phyloP scores from a whole-genome alignment of 2,797 vertebrate genomes.

The Malacoctenus gilli region DNA sequence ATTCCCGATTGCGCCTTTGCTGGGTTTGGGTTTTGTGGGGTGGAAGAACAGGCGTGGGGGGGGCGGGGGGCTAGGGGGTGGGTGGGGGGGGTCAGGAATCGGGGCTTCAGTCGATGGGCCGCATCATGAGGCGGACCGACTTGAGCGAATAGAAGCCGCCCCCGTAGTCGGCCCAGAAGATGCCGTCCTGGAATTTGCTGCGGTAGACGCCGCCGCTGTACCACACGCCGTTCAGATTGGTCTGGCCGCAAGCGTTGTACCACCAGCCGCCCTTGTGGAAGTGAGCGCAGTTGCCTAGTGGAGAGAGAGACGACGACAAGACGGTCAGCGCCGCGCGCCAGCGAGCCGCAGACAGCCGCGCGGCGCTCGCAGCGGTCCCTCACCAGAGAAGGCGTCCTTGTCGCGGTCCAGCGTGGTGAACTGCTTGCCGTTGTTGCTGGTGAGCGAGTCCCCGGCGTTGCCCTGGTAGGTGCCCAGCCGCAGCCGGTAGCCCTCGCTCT shows the following conservation, averaged over 20 bases:
- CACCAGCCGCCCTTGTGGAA: conserved; percentile 98
- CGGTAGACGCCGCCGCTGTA: conserved; percentile 94
- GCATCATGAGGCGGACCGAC: conserved; percentile 93
- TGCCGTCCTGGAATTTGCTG: conserved; percentile 96
- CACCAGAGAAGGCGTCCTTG: conserved; percentile 93
- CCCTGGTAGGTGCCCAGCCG: conserved; percentile 96
- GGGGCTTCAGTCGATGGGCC: conserved; percentile 89
- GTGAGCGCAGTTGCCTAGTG: conserved; percentile 93
- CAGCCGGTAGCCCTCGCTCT: conserved; percentile 91
- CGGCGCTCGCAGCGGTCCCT: not conserved
- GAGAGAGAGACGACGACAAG: too few species aligned
- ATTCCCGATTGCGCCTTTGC: conserved; percentile 33
- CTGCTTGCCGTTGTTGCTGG: conserved; percentile 95
- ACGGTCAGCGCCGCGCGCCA: too few species aligned
- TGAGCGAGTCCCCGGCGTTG: conserved; percentile 95
- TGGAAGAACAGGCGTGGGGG: conserved; percentile 29
- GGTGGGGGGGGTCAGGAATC: conserved; percentile 2
- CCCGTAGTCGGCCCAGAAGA: conserved; percentile 98
- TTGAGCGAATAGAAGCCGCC: conserved; percentile 97
- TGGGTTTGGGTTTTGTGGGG: conserved; percentile 53
- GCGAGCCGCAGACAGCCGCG: too few species aligned
- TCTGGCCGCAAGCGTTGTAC: conserved; percentile 96
- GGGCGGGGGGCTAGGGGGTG: conserved; percentile 17
- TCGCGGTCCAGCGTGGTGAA: conserved; percentile 98
- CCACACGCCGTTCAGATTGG: conserved; percentile 95